Conservation (phyloP, 1,140 invertebrate species). For the Gryllus bimaculatus region DNA sequence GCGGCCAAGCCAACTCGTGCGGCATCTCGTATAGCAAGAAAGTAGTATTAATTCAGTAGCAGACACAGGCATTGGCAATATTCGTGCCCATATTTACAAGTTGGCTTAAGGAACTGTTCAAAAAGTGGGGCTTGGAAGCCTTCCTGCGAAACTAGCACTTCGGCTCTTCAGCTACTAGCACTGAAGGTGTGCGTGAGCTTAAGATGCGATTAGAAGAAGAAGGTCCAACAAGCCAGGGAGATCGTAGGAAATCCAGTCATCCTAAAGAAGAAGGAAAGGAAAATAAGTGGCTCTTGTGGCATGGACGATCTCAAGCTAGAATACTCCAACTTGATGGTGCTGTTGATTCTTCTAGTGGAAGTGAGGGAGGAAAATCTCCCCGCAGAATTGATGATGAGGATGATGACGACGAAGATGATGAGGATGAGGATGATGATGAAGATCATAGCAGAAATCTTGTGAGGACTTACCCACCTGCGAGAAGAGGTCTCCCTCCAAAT, state of each 20-base stretch:
- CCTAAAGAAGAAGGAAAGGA: constrained; percentile 33
- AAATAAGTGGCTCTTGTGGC: constrained; percentile 36
- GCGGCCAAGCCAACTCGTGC: not conserved
- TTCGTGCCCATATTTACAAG: constrained; percentile 33
- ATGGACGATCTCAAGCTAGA: constrained; percentile 30
- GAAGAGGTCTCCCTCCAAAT: not conserved
- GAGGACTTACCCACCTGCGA: not conserved
- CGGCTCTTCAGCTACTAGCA: constrained; percentile 31
- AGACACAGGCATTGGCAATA: constrained; percentile 21
- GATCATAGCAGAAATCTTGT: not conserved
- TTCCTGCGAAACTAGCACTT: constrained; percentile 32
- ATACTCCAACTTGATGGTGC: constrained; percentile 67
- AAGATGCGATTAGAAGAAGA: constrained; percentile 32
- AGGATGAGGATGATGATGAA: not conserved
- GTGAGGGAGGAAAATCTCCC: constrained; percentile 15
- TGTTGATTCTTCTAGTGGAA: constrained; percentile 50
- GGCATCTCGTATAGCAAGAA: constrained; percentile 29
- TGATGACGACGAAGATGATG: not conserved
- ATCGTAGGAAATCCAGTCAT: constrained; percentile 25
- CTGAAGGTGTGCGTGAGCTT: constrained; percentile 26
- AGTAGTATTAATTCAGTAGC: not conserved
- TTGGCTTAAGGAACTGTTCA: constrained; percentile 35
- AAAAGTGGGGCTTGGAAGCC: constrained; percentile 39
- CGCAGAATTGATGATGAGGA: constrained; percentile 4
- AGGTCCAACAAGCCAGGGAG: not conserved